These are phyloP conservation scores for Acridotheres tristis DNA, from an alignment of 2,797 vertebrate species.

Conservation along the genomic window DNA sequence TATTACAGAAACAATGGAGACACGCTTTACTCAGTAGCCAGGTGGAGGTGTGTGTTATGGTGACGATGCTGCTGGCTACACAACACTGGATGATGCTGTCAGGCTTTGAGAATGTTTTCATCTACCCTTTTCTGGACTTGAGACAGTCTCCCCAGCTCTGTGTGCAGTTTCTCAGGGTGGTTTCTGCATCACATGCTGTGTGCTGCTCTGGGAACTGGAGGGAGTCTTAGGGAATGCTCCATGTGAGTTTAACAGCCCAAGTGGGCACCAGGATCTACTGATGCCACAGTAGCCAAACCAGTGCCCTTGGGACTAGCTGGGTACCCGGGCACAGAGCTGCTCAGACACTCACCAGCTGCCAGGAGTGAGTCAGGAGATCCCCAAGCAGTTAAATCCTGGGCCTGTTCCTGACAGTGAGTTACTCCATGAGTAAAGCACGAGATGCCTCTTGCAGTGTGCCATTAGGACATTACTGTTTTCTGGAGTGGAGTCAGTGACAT, in stretches of 20 bases:
- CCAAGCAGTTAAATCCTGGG: neutral
- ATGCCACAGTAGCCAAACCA: neutral
- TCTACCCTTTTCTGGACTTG: too few relatives aligned
- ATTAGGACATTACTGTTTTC: neutral
- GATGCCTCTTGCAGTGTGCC: neutral
- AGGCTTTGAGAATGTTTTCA: neutral
- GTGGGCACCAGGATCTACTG: neutral
- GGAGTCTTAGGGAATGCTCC: neutral
- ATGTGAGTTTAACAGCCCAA: neutral
- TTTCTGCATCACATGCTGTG: neutral
- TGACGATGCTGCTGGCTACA: neutral
- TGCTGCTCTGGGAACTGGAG: neutral
- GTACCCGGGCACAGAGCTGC: neutral
- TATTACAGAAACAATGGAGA: accelerated
- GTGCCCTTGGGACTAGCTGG: neutral
- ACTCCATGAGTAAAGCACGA: accelerated
- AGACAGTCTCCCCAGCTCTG: neutral
- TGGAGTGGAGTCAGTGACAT: neutral
- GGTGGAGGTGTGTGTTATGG: neutral
- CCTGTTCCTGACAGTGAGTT: neutral
- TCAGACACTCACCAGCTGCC: neutral
- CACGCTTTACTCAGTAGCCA: neutral
- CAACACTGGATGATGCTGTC: neutral
- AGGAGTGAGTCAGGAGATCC: neutral
- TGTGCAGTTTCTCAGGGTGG: neutral